phyloP scores from a whole-genome alignment of 2,888 invertebrate species.

The Caenorhabditis sp. region DNA sequence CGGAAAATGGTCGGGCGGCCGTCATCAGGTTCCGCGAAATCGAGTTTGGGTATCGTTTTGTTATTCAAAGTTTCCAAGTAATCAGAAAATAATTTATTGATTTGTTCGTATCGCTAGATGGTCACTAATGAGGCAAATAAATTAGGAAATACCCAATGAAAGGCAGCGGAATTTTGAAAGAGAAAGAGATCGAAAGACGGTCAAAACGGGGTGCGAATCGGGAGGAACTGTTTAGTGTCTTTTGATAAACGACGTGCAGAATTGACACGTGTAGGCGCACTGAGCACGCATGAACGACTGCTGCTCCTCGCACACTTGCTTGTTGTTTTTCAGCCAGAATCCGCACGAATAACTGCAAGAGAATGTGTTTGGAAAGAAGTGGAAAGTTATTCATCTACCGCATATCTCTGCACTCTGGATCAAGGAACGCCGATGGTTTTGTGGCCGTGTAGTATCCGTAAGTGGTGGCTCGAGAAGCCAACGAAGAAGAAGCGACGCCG shows the following conservation, averaged over 20 bases:
- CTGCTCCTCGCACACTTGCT: conserved; percentile 71
- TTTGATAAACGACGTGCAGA: conserved; percentile 64
- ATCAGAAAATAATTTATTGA: background rate
- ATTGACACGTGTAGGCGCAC: conserved; percentile 74
- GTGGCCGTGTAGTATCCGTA: conserved; percentile 62
- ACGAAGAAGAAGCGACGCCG: conserved; percentile 24
- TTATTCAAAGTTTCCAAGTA: background rate
- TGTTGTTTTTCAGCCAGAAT: conserved; percentile 75
- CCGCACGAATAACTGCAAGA: conserved; percentile 71
- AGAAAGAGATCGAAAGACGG: conserved; percentile 18
- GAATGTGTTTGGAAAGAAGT: background rate
- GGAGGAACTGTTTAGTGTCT: conserved; percentile 18
- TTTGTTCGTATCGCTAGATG: conserved; percentile 1
- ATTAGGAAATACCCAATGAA: conserved; percentile 12
- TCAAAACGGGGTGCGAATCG: background rate
- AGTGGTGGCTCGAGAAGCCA: conserved; percentile 24
- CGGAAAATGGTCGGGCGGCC: too few species aligned
- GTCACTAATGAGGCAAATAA: conserved; percentile 8
- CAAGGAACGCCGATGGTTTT: conserved; percentile 62
- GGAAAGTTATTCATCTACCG: conserved; percentile 21
- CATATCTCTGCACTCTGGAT: conserved; percentile 66
- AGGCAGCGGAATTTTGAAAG: conserved; percentile 6
- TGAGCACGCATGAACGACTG: conserved; percentile 74
- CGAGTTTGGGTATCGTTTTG: too few species aligned
- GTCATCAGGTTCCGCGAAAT: too few species aligned